A percentile compares a stretch with the other conserved stretches of the same genome.
phyloP scores from a whole-genome alignment of 1,140 invertebrate species.

The Panonychus citri region DNA sequence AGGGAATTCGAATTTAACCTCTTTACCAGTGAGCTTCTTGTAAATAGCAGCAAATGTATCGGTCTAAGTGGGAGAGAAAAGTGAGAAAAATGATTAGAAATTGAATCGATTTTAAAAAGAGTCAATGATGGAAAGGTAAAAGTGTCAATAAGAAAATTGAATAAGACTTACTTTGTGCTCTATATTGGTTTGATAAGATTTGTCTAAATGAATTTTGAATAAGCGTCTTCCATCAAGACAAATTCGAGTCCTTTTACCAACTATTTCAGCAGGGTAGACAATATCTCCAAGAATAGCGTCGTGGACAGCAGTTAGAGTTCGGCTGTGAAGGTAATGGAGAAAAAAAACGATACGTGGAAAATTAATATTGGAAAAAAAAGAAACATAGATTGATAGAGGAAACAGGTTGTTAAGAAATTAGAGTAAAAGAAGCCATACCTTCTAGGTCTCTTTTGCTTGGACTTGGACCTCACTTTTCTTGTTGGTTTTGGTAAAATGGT shows the following conservation, averaged over 20 bases:
- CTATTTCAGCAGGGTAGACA: constrained; percentile 96
- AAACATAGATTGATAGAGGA: background rate
- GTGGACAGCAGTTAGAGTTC: constrained; percentile 90
- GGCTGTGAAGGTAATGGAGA: constrained; percentile 27
- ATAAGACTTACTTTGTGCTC: constrained; percentile 71
- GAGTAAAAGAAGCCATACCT: constrained; percentile 28
- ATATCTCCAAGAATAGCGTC: constrained; percentile 90
- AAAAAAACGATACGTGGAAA: background rate
- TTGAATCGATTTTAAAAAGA: background rate
- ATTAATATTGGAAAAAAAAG: too few relatives aligned
- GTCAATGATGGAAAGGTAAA: background rate
- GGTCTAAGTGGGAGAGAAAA: constrained; percentile 39
- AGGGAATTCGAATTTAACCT: constrained; percentile 96
- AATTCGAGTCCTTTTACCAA: constrained; percentile 87
- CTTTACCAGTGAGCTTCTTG: constrained; percentile 93
- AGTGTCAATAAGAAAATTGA: background rate
- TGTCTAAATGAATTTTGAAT: constrained; percentile 96
- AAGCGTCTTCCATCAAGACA: constrained; percentile 84
- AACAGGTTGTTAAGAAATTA: background rate
- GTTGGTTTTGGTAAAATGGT: constrained; percentile 95
- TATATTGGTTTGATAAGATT: constrained; percentile 93
- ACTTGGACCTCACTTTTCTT: constrained; percentile 71
- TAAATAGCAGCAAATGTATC: constrained; percentile 95
- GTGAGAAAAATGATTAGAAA: constrained; percentile 6
- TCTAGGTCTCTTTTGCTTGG: constrained; percentile 92